These are phyloP conservation scores for Dasypogon diadema DNA, from an alignment of 2,888 invertebrate genomes.

Conservation along the genomic window DNA sequence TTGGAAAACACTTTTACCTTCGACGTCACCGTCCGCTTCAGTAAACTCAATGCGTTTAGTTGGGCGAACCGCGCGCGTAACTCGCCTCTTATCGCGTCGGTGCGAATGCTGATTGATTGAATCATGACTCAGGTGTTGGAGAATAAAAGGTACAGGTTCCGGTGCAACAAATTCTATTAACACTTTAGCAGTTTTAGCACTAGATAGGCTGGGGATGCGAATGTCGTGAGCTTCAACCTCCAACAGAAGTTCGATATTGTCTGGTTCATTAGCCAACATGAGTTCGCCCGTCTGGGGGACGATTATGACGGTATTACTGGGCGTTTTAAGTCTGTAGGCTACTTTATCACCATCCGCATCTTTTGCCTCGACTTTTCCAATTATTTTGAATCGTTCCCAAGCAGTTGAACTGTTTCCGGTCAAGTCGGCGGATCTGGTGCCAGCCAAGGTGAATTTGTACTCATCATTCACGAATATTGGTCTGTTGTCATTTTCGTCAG, in stretches of 20 bases:
- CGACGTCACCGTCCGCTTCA: conserved; percentile 89
- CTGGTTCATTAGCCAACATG: conserved; percentile 83
- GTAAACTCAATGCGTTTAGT: conserved; percentile 93
- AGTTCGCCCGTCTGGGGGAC: conserved; percentile 94
- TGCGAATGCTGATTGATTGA: conserved; percentile 70
- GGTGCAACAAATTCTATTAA: conserved; percentile 78
- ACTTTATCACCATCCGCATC: conserved; percentile 94
- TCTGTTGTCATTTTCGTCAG: conserved; percentile 93
- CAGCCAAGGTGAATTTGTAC: conserved; percentile 82
- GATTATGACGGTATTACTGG: conserved; percentile 86
- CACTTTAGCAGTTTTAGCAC: conserved; percentile 80
- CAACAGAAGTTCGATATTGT: conserved; percentile 76
- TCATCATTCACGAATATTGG: conserved; percentile 84
- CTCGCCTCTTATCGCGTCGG: conserved; percentile 80
- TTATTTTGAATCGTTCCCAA: conserved; percentile 84
- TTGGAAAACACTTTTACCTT: conserved; percentile 89
- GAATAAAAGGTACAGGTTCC: conserved; percentile 72
- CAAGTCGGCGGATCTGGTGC: conserved; percentile 72
- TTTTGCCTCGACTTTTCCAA: conserved; percentile 87
- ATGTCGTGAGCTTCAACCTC: conserved; percentile 87
- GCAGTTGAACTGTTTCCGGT: conserved; percentile 74
- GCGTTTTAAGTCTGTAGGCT: conserved; percentile 85
- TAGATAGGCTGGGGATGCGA: conserved; percentile 78
- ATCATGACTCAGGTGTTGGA: conserved; percentile 72
- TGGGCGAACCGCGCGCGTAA: conserved; percentile 92